A percentile compares a stretch with the other conserved stretches of the same genome.
phyloP scores from a whole-genome alignment of 2,113 vertebrate species.

The Cyanoderma ruficeps region DNA sequence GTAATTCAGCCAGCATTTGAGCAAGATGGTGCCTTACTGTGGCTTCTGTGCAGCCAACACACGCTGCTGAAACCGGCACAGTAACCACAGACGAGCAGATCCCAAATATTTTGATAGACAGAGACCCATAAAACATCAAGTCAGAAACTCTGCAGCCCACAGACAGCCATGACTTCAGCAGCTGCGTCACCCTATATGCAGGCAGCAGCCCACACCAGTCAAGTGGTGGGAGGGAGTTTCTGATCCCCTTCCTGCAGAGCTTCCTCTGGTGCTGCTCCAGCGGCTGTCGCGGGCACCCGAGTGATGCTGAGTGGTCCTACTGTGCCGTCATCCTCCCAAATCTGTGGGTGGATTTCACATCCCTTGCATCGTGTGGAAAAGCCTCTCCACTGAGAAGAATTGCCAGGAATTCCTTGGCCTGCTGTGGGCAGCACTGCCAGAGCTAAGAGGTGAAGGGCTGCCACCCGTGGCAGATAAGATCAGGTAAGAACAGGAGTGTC shows the following conservation, averaged over 20 bases:
- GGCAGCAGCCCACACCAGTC: constrained; percentile 32
- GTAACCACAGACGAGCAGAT: not conserved
- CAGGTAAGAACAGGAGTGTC: not conserved
- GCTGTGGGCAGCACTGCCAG: not conserved
- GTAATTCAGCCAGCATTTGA: not conserved
- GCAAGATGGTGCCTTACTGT: not conserved
- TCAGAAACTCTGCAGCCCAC: not conserved
- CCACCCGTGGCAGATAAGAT: not conserved
- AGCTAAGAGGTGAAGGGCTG: not conserved
- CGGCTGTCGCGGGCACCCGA: not conserved
- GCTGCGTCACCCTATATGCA: constrained; percentile 33
- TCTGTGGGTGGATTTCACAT: not conserved
- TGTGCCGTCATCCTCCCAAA: not conserved
- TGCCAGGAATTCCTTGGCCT: constrained; percentile 9
- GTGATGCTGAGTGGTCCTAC: not conserved
- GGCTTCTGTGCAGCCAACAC: not conserved
- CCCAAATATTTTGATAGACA: constrained; percentile 61
- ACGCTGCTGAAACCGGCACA: accelerated
- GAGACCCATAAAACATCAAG: not conserved
- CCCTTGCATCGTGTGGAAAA: not conserved
- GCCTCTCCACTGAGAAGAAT: not conserved
- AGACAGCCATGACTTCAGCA: not conserved
- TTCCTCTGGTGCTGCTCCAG: not conserved
- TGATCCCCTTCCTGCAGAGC: constrained; percentile 34
- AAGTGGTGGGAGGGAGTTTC: constrained; percentile 43